Percentiles rank a stretch among this genome's conserved stretches.
phyloP scores from a whole-genome alignment of 2,797 vertebrate species.

The Yasuhikotakia modesta region DNA sequence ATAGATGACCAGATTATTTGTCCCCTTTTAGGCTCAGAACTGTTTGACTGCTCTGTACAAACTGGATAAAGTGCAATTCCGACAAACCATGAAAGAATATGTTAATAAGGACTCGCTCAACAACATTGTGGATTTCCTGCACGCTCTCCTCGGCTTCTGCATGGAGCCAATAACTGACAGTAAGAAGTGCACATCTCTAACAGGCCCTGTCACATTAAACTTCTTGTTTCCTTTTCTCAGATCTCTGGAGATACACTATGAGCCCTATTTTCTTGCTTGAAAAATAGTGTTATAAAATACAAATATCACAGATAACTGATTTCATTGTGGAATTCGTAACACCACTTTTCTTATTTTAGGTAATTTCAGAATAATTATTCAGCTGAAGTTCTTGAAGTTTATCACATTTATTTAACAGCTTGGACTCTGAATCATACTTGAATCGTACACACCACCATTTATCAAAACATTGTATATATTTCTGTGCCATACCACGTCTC shows the following conservation, averaged over 20 bases:
- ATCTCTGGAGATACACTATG: conserved; percentile 6
- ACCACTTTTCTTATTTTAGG: background rate
- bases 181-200: conserved; percentile 75
- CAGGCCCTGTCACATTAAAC: conserved; percentile 4
- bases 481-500: too few species aligned
- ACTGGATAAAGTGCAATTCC: conserved; percentile 96
- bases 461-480: too few species aligned
- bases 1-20: conserved; percentile 9
- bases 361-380: background rate
- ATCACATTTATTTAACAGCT: too few species aligned
- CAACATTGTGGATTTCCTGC: conserved; percentile 99
- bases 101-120: conserved; percentile 99
- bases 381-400: too few species aligned
- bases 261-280: conserved; percentile 12
- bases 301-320: background rate
- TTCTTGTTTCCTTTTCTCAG: conserved; percentile 8
- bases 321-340: background rate
- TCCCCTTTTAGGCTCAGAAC: conserved; percentile 86
- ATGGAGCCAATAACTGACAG: conserved; percentile 99
- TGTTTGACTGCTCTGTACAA: conserved; percentile 96
- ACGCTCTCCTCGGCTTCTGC: conserved; percentile 97
- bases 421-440: background rate
- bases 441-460: conserved; percentile 12
- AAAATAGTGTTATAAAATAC: background rate
- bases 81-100: conserved; percentile 97